Base-by-base conservation (phyloP, 2,888 invertebrate genomes). In the Mantis religiosa region DNA sequence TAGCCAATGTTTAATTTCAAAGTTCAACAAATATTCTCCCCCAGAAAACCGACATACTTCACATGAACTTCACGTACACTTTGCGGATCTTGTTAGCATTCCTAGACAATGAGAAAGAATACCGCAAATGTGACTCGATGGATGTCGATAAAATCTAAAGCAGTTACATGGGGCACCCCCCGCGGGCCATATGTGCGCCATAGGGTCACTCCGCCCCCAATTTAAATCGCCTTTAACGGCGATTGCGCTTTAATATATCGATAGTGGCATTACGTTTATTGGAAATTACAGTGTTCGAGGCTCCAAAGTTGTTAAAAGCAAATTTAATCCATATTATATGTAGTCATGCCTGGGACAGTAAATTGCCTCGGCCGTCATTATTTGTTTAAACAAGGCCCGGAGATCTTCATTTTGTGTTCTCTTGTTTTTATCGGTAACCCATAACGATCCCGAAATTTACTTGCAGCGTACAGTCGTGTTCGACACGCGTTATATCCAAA, bases 301-400 rank as follows among this genome's bases (percentile, higher is more conserved):
- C 30, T 84, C 34, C 81, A 85, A 84, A 88, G 88, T 88, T 27
- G 85, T 88, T 88, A 88, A 34, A 84, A 88, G 30, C 30, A 85
- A 85, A 88, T 84, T 88, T 88, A 82, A 85, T 85, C 28, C 81
- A 81, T 88, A 84, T 41, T 85, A 88, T 71, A 28, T 83, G 83
- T 88, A 84, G 54, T 7, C 28, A 82, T 82, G 82, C 28, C n/a
- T 81, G 30, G 41, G 82, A 20, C 34, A 28, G 34, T 28, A 87
- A 87, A 87, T 87, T 87, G 34, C 28, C 30, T 87, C 3, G 47
- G 14, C 34, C 81, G 25, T 71, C 54, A 87, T 87, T 87, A 87
- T 87, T 87, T 87, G 82, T 71, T 87, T 87, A 82, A 82, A 71
- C 82, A 15, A 15, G n/a, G n/a, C 54, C 54, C 3, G 20, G 4